phyloP scores from a whole-genome alignment of 2,113 vertebrate species.

The Climacteris rufus region DNA sequence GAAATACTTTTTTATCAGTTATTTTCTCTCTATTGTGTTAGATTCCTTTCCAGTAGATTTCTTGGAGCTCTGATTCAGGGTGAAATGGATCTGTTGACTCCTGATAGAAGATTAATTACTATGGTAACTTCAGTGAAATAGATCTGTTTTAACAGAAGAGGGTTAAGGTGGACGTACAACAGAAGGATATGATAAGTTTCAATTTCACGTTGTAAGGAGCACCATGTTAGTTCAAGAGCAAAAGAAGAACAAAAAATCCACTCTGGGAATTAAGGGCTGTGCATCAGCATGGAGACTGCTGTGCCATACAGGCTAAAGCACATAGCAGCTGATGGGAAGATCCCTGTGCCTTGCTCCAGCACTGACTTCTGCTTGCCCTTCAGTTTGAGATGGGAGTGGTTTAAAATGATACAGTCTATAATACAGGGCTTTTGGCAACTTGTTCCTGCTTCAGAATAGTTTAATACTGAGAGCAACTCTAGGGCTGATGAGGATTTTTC shows the following conservation, averaged over 20 bases:
- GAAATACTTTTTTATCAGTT: fast-evolving
- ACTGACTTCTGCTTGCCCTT: background rate
- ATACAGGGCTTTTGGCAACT: background rate
- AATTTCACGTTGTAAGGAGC: background rate
- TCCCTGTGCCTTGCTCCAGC: background rate
- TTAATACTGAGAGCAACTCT: background rate
- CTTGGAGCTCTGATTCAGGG: background rate
- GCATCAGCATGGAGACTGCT: background rate
- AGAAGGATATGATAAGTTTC: background rate
- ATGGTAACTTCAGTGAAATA: background rate
- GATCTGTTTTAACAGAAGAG: background rate
- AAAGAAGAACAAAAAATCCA: background rate
- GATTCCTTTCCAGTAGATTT: background rate
- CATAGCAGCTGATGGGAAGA: background rate
- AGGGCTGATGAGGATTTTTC: background rate
- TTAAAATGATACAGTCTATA: background rate
- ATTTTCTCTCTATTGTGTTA: background rate
- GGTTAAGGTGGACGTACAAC: background rate
- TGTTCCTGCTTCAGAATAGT: background rate
- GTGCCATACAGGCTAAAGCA: background rate
- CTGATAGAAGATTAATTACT: background rate
- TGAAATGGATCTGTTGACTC: background rate
- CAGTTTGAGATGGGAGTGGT: background rate
- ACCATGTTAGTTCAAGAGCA: background rate
- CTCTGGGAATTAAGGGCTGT: background rate